Evolutionary conservation across 2,888 invertebrate genomes (phyloP).

Genomic region (Pteria penguin): DNA sequence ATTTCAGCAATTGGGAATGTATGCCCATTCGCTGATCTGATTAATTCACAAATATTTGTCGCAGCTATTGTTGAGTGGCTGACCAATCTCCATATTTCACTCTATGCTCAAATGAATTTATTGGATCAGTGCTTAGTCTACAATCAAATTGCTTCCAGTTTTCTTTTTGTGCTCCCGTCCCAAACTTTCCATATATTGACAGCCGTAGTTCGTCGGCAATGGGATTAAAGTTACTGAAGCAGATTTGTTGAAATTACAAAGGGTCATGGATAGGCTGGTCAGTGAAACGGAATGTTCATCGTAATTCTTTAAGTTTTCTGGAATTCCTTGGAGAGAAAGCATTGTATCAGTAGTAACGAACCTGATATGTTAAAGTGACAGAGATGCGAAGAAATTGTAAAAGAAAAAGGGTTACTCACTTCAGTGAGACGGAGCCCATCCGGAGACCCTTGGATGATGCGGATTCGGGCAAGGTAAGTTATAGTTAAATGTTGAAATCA

Average conservation of each 20-base stretch:
- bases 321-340: neutral
- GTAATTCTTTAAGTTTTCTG: neutral
- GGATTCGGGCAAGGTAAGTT: constrained; percentile 1
- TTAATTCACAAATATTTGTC: neutral
- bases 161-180: neutral
- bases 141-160: neutral
- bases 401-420: constrained; percentile 21
- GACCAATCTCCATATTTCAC: neutral
- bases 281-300: neutral
- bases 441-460: constrained; percentile 8
- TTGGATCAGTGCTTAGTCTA: neutral
- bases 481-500: too few relatives aligned
- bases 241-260: neutral
- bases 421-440: constrained; percentile 18
- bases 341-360: too few relatives aligned
- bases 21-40: neutral
- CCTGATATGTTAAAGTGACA: too few relatives aligned
- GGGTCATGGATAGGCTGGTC: neutral
- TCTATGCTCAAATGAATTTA: neutral
- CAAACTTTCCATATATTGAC: neutral
- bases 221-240: neutral
- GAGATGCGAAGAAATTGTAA: neutral
- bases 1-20: too few relatives aligned
- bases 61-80: neutral
- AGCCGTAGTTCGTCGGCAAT: neutral